phyloP scores from a whole-genome alignment of 2,888 invertebrate species.

The Mesochorus sp. region DNA sequence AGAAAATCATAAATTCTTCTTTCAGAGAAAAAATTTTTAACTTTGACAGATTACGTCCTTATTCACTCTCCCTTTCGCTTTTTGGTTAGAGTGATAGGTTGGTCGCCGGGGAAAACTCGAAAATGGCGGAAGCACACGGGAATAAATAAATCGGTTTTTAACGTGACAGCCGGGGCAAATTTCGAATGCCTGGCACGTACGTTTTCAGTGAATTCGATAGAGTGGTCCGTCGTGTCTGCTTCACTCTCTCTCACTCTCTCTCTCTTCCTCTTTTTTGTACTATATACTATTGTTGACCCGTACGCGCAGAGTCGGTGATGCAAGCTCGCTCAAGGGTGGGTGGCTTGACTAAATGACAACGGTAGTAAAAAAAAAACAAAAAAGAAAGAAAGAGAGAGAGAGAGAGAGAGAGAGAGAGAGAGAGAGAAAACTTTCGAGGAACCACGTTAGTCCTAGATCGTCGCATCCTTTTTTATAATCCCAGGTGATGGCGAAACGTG shows the following conservation, averaged over 20 bases:
- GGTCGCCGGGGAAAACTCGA: constrained; percentile 43
- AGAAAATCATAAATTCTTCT: constrained; percentile 7
- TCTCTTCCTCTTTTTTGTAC: no score
- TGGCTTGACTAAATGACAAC: constrained; percentile 33
- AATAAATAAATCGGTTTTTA: constrained; percentile 67
- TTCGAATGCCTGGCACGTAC: constrained; percentile 64
- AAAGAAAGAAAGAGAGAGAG: constrained; percentile 12
- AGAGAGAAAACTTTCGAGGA: constrained; percentile 50
- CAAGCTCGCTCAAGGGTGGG: constrained; percentile 5
- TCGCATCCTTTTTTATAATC: constrained; percentile 43
- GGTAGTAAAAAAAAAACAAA: constrained; percentile 11
- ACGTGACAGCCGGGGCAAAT: constrained; percentile 60
- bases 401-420: constrained; percentile 1
- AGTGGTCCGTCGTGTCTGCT: constrained; percentile 61
- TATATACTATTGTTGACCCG: neutral
- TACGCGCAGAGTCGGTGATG: neutral
- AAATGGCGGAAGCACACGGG: constrained; percentile 53
- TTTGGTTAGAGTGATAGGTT: constrained; percentile 18
- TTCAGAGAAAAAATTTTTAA: constrained; percentile 1
- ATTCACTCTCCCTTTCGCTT: neutral
- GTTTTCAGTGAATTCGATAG: constrained; percentile 67
- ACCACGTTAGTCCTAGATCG: constrained; percentile 60
- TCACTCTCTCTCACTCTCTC: no score
- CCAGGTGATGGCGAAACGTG: constrained; percentile 41
- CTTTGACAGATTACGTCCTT: constrained; percentile 20